A percentile compares a stretch with the other conserved stretches of the same genome.
phyloP scores from a whole-genome alignment of 2,797 vertebrate genomes.

The Trichosurus vulpecula region DNA sequence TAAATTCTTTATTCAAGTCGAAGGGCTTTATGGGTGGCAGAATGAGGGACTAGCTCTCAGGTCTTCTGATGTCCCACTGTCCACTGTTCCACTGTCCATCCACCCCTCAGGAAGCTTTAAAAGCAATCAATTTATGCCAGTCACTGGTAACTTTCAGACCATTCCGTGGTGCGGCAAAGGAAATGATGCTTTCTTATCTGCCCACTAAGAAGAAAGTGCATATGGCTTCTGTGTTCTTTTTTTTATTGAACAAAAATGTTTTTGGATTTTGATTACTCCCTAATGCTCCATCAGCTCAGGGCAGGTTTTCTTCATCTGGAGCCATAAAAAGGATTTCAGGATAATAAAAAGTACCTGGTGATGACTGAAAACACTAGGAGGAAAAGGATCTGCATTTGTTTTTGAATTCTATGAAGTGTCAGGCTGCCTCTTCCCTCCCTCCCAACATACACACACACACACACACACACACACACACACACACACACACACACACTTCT shows the following conservation, averaged over 20 bases:
- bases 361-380: constrained; percentile 44
- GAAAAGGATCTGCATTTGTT: background rate
- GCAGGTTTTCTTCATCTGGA: constrained; percentile 66
- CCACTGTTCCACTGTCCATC: background rate
- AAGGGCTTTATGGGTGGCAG: background rate
- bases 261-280: constrained; percentile 67
- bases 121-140: constrained; percentile 4
- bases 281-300: constrained; percentile 65
- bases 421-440: background rate
- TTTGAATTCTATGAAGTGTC: constrained; percentile 50
- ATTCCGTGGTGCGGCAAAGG: constrained; percentile 29
- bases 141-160: constrained; percentile 45
- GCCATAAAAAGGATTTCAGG: constrained; percentile 66
- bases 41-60: background rate
- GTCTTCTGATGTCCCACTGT: background rate
- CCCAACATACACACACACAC: background rate
- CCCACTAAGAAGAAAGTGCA: constrained; percentile 29
- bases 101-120: background rate
- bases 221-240: background rate
- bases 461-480: no score
- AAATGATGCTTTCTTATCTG: background rate
- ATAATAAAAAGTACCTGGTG: constrained; percentile 48
- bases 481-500: background rate
- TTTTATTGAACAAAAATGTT: constrained; percentile 62
- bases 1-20: background rate